A percentile compares a stretch with the other conserved stretches of the same genome.
phyloP scores from a whole-genome alignment of 92 coral and sea anemone species.

The Ricordea florida region DNA sequence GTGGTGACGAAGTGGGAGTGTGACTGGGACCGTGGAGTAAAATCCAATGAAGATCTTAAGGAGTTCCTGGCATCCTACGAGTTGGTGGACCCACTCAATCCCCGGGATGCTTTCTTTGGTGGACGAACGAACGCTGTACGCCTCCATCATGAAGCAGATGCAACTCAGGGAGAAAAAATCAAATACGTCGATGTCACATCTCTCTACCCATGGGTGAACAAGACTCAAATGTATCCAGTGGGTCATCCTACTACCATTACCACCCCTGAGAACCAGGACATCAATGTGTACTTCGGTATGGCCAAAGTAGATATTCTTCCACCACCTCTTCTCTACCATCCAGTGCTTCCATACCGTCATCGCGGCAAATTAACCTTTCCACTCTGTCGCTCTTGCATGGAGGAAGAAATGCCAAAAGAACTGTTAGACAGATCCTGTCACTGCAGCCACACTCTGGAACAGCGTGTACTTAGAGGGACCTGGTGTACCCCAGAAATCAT shows the following conservation, averaged over 20 bases:
- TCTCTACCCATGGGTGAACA: not conserved
- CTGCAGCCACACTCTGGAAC: not conserved
- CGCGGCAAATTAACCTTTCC: not conserved
- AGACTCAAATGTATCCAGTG: not conserved
- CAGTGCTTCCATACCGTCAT: not conserved
- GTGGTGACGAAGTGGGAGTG: not conserved
- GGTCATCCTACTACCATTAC: not conserved
- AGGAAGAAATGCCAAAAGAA: not conserved
- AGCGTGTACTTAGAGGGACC: not conserved
- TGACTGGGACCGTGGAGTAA: not conserved
- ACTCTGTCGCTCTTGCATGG: not conserved
- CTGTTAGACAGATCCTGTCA: not conserved
- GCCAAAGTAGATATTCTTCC: not conserved
- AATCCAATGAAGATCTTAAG: not conserved
- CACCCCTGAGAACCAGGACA: not conserved
- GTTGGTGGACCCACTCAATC: not conserved
- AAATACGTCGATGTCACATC: not conserved
- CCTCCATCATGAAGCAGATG: not conserved
- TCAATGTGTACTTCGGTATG: not conserved
- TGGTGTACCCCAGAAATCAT: not conserved
- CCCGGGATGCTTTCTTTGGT: not conserved
- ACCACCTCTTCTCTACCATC: not conserved
- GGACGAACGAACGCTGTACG: not conserved
- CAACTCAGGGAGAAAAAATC: not conserved
- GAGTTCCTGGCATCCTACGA: not conserved